Evolutionary conservation across 2,797 vertebrate genomes (phyloP), one percentile per base, ranked within the genome.

Genomic region (Gymnodraco acuticeps): DNA sequence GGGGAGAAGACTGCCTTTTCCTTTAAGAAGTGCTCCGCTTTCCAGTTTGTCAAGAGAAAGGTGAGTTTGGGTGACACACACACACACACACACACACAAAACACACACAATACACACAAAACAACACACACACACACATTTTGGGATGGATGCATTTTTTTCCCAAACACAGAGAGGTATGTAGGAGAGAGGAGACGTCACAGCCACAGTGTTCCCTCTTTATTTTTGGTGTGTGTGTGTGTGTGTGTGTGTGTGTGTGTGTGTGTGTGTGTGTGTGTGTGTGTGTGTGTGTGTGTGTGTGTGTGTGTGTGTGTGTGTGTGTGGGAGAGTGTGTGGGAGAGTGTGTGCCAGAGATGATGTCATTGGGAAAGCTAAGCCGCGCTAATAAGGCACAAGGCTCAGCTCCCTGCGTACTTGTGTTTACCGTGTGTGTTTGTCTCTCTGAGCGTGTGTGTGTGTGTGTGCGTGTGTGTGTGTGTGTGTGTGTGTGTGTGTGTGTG

Each of bases 21-120:
- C 90, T 98, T 97, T 92, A 99, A 98, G 96, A 99, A 98, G 92
- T 99, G 98, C 78, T 98, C 98, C 74, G 97, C 98, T 82, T 99
- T 99, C 92, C 97, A 99, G 86, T 99, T 98, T 93, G 97, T 99
- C 91, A 99, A 99, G 92, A 98, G 97, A 84, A 97, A 97, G 97
- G 98, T 99, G 95, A 97, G 97, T 87, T 84, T 56, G 62, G 63
- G 56, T 62, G 46, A 75, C 38, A 59, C 42, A 45, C 63, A 61
- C 17, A 58, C 55, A 56, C 47, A 3, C n/a, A 67, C 23, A 41
- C 11, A 33, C 54, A 60, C 12, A 33, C 23, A 27, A 27, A 1
- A 60, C 33, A 38, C 33, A 38, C 33, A 38, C 33, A 33, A 38
- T 7, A 38, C 7, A 33, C 33, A 33, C 33, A 33, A 5, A 33